Evolutionary conservation across 2,797 vertebrate genomes (phyloP), one percentile per base, ranked within the genome.

Genomic region (Oreortyx pictus): DNA sequence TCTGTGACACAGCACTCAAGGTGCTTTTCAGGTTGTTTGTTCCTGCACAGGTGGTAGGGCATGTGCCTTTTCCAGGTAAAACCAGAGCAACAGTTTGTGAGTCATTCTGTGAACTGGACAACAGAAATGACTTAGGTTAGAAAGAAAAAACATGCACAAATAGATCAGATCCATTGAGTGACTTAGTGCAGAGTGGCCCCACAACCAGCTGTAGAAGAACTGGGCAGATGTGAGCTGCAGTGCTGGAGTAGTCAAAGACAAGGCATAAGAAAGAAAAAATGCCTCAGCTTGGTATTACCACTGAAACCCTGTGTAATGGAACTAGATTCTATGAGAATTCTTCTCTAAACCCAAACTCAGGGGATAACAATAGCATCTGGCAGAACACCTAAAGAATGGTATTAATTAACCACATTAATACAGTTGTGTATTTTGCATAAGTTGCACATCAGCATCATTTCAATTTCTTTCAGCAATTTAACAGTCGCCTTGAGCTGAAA

Each of bases 1-100:
- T 75, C 31, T 37, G 1, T 4, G 44, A 52, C 23, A 29, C 14
- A 0, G 0, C 39, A 44, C 68, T 67, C 33, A 49, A 71, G 44
- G 50, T 73, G 29, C 27, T 78, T 14, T 24, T 61, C 44, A 24
- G 10, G 14, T 22, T 50, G 60, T 15, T 59, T 35, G 11, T 29
- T 79, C 33, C 84, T 23, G 11, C 19, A 22, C 22, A 5, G 3
- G 22, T 2, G 3, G 33, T 19, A 33, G 6, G 11, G 2, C 37
- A 11, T 65, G 37, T 24, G 4, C 14, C 16, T 4, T 20, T 62
- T 37, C 17, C 27, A 70, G 19, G 15, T 39, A 44, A 66, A 86
- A 43, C 29, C 60, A 70, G 23, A 56, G 74, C 24, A 79, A 27
- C 19, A 33, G 54, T 23, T 44, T 19, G 44, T 64, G 67, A 93